Evolutionary conservation across 2,888 invertebrate genomes (phyloP).

Genomic region (Ectobius pallidus): DNA sequence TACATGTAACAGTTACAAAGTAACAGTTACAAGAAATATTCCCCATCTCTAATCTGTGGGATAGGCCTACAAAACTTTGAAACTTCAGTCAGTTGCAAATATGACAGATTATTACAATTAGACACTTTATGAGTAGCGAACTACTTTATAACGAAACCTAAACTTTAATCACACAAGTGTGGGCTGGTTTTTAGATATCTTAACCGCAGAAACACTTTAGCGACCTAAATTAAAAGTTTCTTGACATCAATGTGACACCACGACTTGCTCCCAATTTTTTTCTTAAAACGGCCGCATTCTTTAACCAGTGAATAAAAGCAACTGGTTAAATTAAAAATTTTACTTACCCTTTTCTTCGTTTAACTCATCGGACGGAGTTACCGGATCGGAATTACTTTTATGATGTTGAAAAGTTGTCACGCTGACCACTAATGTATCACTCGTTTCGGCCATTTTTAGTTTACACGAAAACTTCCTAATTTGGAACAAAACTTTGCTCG

Average conservation of each 20-base stretch:
- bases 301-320: neutral
- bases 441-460: conserved; percentile 55
- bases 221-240: conserved; percentile 9
- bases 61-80: conserved; percentile 25
- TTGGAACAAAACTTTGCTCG: conserved; percentile 41
- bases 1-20: no score
- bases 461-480: conserved; percentile 42
- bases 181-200: no score
- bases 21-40: no score
- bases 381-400: conserved; percentile 36
- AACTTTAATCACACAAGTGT: no score
- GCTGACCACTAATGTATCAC: conserved; percentile 54
- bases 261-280: conserved; percentile 7
- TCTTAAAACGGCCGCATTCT: neutral
- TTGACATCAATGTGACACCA: conserved; percentile 21
- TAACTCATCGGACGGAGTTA: conserved; percentile 30
- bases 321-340: neutral
- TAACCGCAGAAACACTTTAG: neutral
- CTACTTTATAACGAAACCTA: no score
- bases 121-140: neutral
- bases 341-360: conserved; percentile 38
- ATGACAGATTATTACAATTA: neutral
- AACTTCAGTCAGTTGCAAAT: conserved; percentile 11
- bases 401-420: conserved; percentile 48
- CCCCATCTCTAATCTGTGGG: no score